phyloP scores from a whole-genome alignment of 2,888 invertebrate species.

The Frankliniella intonsa region DNA sequence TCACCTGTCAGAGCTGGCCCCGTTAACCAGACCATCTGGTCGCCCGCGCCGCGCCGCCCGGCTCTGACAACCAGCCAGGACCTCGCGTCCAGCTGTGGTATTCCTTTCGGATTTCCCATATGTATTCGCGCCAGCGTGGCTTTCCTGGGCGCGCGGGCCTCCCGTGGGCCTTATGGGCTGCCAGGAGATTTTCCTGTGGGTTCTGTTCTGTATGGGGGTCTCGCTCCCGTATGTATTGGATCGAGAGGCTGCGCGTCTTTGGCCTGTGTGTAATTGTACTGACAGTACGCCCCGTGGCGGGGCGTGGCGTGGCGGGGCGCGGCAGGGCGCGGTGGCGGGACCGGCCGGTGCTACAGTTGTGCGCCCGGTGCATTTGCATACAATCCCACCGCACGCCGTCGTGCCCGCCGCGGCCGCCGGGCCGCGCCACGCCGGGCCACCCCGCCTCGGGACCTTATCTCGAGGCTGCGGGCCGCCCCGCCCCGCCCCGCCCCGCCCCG shows the following conservation, averaged over 20 bases:
- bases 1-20: too few relatives aligned
- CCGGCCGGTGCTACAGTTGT: neutral
- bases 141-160: too few relatives aligned
- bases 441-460: neutral
- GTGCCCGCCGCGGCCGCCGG: neutral
- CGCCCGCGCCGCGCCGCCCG: too few relatives aligned
- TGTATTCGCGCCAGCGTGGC: too few relatives aligned
- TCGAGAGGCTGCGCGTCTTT: too few relatives aligned
- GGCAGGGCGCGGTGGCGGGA: neutral
- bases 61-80: too few relatives aligned
- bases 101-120: too few relatives aligned
- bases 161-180: too few relatives aligned
- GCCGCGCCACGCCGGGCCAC: neutral
- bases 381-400: slow-evolving; percentile 15
- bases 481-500: neutral
- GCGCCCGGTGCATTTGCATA: slow-evolving; percentile 13
- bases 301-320: neutral
- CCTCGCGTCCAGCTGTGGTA: too few relatives aligned
- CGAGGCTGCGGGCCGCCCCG: neutral
- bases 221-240: neutral
- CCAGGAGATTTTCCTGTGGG: too few relatives aligned
- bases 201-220: neutral
- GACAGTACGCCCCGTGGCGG: neutral
- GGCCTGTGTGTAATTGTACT: neutral
- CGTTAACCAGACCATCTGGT: too few relatives aligned